Percentiles rank a stretch among this genome's conserved stretches.
phyloP scores from a whole-genome alignment of 2,888 invertebrate species.

The Tipula vernalis region DNA sequence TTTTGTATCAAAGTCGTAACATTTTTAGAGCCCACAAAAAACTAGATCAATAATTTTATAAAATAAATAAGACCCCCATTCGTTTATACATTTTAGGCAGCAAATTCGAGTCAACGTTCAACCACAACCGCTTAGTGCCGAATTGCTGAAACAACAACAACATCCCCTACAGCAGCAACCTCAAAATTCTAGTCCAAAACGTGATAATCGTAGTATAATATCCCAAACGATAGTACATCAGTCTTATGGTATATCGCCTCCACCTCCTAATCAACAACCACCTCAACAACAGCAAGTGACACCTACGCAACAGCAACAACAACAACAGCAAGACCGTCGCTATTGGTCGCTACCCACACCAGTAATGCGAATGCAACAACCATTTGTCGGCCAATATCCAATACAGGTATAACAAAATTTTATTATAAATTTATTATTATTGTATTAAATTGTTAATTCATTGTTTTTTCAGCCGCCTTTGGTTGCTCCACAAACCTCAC shows the following conservation, averaged over 20 bases:
- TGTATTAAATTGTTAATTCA: neutral
- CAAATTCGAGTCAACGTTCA: conserved; percentile 15
- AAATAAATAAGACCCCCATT: neutral
- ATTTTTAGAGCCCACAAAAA: too few species aligned
- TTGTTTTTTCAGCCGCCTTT: conserved; percentile 21
- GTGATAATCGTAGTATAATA: conserved; percentile 18
- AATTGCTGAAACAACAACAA: conserved; percentile 27
- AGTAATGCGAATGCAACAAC: conserved; percentile 5
- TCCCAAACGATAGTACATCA: conserved; percentile 32
- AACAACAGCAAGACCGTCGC: conserved; percentile 28
- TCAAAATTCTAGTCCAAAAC: conserved; percentile 18
- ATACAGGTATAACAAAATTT: neutral
- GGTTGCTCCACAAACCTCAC: conserved; percentile 20
- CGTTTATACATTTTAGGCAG: neutral
- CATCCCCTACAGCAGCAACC: conserved; percentile 17
- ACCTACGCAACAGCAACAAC: conserved; percentile 38
- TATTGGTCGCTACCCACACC: neutral
- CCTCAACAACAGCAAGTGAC: conserved; percentile 41
- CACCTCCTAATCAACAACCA: neutral
- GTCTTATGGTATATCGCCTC: conserved; percentile 27
- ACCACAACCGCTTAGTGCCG: conserved; percentile 24
- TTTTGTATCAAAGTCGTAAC: too few species aligned
- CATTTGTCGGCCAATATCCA: neutral
- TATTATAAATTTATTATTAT: neutral
- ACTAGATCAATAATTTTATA: too few species aligned